Percentiles rank a stretch among this genome's conserved stretches.
Conservation (phyloP, 2,797 vertebrate species). For the Agapornis canus region DNA sequence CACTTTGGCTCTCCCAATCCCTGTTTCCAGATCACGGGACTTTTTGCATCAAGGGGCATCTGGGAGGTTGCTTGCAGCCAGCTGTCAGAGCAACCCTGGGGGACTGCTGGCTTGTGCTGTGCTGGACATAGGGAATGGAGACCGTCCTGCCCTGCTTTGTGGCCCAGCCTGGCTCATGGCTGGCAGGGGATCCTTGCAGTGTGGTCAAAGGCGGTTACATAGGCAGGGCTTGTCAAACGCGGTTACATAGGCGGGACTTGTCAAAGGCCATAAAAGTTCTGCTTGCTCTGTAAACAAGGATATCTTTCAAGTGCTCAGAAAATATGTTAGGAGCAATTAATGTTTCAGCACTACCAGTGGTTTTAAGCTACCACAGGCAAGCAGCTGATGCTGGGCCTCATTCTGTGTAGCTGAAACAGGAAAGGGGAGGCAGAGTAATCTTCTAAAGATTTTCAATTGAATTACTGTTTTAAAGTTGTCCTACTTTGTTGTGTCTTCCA, state of each 20-base stretch:
- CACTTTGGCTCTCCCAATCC: background rate
- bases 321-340: background rate
- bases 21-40: background rate
- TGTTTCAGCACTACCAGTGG: background rate
- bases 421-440: background rate
- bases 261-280: background rate
- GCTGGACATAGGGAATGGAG: background rate
- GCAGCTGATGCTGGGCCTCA: background rate
- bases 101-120: background rate
- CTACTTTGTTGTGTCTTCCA: background rate
- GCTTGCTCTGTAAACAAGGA: background rate
- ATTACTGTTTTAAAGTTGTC: background rate
- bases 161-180: too few relatives aligned
- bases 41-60: background rate
- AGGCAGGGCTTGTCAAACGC: too few relatives aligned
- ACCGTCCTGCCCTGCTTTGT: rapidly evolving
- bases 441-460: background rate
- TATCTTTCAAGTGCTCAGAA: background rate
- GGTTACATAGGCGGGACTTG: too few relatives aligned
- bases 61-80: background rate
- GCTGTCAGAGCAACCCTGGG: background rate
- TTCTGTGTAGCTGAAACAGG: background rate
- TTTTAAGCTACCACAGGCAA: background rate
- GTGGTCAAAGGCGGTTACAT: too few relatives aligned
- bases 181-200: too few relatives aligned